Conservation (phyloP, 2,797 vertebrate genomes). For the Spinus olivaceus region DNA sequence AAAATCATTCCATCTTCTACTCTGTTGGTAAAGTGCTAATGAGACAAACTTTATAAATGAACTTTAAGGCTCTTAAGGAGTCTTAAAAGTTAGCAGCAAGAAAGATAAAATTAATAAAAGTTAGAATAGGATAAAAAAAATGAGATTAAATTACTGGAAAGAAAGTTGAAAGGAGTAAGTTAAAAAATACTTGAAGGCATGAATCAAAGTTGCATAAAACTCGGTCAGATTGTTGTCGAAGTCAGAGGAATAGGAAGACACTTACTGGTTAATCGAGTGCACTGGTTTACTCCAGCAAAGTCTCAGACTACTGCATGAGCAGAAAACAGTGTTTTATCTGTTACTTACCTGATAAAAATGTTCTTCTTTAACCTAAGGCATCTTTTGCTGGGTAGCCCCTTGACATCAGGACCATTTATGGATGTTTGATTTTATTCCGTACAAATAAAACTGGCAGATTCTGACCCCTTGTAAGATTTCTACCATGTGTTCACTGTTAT, state of each 20-base stretch:
- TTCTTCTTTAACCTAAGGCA: not conserved
- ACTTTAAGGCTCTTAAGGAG: not conserved
- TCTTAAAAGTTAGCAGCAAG: not conserved
- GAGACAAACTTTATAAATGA: not conserved
- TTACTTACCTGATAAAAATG: not conserved
- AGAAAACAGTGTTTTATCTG: not conserved
- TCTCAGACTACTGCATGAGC: not conserved
- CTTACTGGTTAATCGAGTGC: not conserved
- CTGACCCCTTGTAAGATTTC: not conserved
- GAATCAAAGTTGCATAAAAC: not conserved
- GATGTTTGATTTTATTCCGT: not conserved
- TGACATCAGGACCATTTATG: not conserved
- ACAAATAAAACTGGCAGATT: not conserved
- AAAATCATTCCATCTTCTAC: not conserved
- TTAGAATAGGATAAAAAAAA: not conserved
- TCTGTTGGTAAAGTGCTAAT: not conserved
- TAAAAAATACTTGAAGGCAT: not conserved
- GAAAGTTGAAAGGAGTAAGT: not conserved
- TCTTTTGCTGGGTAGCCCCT: not conserved
- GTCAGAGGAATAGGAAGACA: not conserved
- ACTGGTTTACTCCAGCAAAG: not conserved
- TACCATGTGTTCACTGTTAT: not conserved
- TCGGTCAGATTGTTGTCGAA: not conserved
- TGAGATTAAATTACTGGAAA: not conserved
- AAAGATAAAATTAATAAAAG: not conserved